Conservation (phyloP, 2,797 vertebrate species). For the Alca torda region DNA sequence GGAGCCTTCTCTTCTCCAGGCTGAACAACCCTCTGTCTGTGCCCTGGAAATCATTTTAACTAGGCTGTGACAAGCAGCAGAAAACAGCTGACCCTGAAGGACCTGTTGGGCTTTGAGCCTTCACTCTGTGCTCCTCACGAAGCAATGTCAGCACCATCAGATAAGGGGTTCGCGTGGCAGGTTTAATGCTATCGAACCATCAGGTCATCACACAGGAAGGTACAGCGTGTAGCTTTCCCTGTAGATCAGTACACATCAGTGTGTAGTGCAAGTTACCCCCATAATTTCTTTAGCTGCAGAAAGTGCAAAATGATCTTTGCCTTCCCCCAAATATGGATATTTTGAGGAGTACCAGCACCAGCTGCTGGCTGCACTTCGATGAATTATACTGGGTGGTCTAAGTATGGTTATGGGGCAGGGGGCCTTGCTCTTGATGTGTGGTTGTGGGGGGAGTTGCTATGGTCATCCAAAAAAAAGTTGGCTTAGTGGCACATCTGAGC, state of each 20-base stretch:
- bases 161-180: neutral
- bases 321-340: accelerated
- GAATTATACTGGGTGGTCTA: neutral
- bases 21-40: neutral
- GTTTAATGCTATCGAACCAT: neutral
- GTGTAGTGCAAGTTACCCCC: neutral
- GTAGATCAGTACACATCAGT: neutral
- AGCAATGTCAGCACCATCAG: neutral
- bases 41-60: neutral
- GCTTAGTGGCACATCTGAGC: neutral
- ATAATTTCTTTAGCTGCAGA: neutral
- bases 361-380: neutral
- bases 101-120: neutral
- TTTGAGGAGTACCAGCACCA: neutral
- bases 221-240: neutral
- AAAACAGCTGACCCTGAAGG: neutral
- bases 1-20: too few relatives aligned
- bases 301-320: neutral
- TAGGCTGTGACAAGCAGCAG: neutral
- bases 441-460: neutral
- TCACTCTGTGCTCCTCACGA: accelerated
- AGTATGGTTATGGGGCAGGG: neutral
- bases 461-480: neutral
- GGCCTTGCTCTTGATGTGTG: neutral
- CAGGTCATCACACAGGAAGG: accelerated